Base-by-base conservation (phyloP, 2,797 vertebrate genomes). In the Betta splendens region DNA sequence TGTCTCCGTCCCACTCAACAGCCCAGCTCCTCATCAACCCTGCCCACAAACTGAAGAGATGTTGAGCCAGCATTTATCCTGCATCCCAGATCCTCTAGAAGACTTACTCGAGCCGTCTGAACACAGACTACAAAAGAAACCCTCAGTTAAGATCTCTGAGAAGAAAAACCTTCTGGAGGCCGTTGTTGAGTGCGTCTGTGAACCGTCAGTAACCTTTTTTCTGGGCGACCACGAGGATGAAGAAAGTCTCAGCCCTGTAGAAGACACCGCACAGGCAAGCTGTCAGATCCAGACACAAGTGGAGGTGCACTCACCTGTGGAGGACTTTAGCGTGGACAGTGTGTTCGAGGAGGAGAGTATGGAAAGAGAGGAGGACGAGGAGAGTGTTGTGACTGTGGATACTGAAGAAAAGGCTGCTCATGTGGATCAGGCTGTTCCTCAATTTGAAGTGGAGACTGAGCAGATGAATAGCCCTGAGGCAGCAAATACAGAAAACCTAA, bases 21-120 rank as follows among this genome's bases (percentile, higher is more conserved):
- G 92, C 72, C 91, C 90, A 0, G 76, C 77, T 63, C 89, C 87
- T 69, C 91, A 85, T 53, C 72, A 90, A 16, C 87, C 89, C 2
- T 48, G 9, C 48, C 39, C 59, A 17, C 78, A 79, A 62, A 18
- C 46, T 23, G 36, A 49, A 28, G 60, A 47, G 3, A 33, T 26
- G 5, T 17, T 20, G 20, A 47, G 3, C 26, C 47, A 60, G 43
- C 57, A 56, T 2, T 7, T 64, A 17, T 13, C 59, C 0, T 18
- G 13, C 1, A 57, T 70, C 15, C 7, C 38, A 0, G 57, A 86
- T 25, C 73, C 58, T 35, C 37, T 52, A 0, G 75, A 60, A 2
- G 31, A 18, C 47, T 11, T 68, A 33, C 36, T 46, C 36, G 59
- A 61, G 55, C 3, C 22, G 33, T 6, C 44, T 5, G 54, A 26